Base-by-base conservation (phyloP, 2,113 vertebrate species). In the Apistogramma diplotaenia region DNA sequence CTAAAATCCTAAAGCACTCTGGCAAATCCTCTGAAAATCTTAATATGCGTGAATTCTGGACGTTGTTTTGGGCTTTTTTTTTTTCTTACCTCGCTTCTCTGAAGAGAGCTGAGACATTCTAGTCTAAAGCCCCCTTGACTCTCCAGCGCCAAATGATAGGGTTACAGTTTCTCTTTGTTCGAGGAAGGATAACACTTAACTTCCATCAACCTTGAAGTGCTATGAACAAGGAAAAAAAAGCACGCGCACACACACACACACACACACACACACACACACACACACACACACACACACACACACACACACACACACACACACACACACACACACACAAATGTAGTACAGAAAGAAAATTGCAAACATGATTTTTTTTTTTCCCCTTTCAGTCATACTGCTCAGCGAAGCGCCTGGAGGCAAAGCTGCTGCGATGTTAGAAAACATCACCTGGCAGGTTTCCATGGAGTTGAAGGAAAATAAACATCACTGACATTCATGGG, bases 101-200 rank as follows among this genome's bases (percentile, higher is more conserved):
- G 62, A 82, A 67, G 56, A 75, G 53, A 78, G 70, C 80, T 55
- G 71, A 79, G 61, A 77, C 61, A 37, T 84, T 78, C 79, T 73
- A 51, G 78, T 74, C 55, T 57, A 53, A 85, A 86, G 67, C 78
- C 78, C 78, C 72, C 72, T 54, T 53, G 77, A 72, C 71, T 83
- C 78, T 27, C n/a, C 49, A 5, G 59, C 67, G 40, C 83, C 87
- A 90, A 87, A 91, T 83, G 85, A 92, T 78, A 79, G 86, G 80
- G 86, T 86, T 87, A 76, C 76, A 70, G 79, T 75, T 79, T 89
- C 25, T 82, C 86, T 90, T 88, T 93, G 83, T 92, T 92, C 86
- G 77, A 81, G 57, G 76, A 90, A 65, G 90, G 83, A 88, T 85
- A 89, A 89, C 85, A 86, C 91, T 93, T 88, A 78, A 85, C 85